phyloP scores from a whole-genome alignment of 2,888 invertebrate genomes.

The Andrena trimmerana region DNA sequence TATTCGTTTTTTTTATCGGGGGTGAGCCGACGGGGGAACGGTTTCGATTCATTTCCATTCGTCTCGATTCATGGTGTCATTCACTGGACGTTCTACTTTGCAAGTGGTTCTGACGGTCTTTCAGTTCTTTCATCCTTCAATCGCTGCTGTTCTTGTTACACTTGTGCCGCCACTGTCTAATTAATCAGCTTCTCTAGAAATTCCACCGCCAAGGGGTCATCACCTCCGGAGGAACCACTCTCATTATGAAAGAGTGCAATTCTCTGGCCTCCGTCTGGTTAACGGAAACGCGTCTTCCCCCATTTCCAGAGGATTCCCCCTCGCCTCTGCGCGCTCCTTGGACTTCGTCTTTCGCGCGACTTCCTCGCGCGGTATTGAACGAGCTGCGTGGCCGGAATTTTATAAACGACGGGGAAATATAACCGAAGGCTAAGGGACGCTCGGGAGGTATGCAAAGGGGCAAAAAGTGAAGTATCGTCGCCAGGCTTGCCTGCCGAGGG shows the following conservation, averaged over 20 bases:
- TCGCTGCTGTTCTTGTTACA: too few species aligned
- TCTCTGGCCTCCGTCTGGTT: too few species aligned
- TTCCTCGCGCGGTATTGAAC: constrained; percentile 47
- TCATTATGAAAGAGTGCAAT: too few species aligned
- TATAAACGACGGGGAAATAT: constrained; percentile 49
- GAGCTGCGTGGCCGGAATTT: constrained; percentile 47
- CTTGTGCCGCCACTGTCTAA: too few species aligned
- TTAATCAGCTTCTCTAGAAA: too few species aligned
- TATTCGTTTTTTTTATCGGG: constrained; percentile 3
- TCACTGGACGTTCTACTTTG: neutral
- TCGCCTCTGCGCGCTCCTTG: neutral
- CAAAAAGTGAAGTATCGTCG: constrained; percentile 58
- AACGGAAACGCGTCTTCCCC: too few species aligned
- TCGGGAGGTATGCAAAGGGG: constrained; percentile 40
- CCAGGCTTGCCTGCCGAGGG: neutral
- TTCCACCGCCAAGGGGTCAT: too few species aligned
- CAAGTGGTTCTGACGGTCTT: too few species aligned
- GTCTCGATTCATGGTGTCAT: neutral
- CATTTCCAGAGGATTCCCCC: neutral
- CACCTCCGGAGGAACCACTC: too few species aligned
- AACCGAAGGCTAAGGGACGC: constrained; percentile 12
- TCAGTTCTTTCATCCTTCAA: too few species aligned
- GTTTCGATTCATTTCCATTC: too few species aligned
- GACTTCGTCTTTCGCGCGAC: neutral
- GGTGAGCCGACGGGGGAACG: neutral